Conservation (phyloP, 1,140 invertebrate genomes). For the Anagrus nilaparvatae region DNA sequence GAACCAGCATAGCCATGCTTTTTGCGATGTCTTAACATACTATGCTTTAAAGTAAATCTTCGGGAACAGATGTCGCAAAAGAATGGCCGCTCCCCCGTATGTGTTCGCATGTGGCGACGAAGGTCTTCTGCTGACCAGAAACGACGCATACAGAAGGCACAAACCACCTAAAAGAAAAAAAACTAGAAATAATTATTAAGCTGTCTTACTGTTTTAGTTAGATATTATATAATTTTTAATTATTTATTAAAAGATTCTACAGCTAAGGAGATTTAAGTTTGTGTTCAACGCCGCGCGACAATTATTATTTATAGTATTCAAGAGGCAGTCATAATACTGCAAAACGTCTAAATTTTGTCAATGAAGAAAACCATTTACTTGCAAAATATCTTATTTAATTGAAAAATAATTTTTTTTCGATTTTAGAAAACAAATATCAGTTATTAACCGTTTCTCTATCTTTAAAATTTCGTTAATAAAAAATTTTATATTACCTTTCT, state of each 20-base stretch:
- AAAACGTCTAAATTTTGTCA: too few species aligned
- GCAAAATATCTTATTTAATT: too few species aligned
- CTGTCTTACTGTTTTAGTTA: background rate
- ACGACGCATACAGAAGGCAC: constrained; percentile 81
- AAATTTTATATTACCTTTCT: constrained; percentile 75
- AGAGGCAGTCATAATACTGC: too few species aligned
- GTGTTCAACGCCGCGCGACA: too few species aligned
- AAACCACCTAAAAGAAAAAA: constrained; percentile 57
- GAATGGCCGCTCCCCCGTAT: constrained; percentile 71
- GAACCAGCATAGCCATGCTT: constrained; percentile 55
- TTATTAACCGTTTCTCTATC: too few species aligned
- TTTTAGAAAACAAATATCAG: too few species aligned
- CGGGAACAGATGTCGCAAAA: constrained; percentile 71
- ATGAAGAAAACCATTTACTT: too few species aligned
- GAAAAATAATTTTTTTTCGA: too few species aligned
- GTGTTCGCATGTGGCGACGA: constrained; percentile 81
- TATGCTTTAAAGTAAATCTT: constrained; percentile 85
- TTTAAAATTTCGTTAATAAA: too few species aligned
- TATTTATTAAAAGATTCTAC: too few species aligned
- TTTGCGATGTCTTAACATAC: constrained; percentile 83
- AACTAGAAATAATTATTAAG: constrained; percentile 1
- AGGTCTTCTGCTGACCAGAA: constrained; percentile 92
- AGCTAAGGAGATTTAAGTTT: too few species aligned
- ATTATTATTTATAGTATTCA: too few species aligned
- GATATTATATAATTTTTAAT: background rate